phyloP scores from a whole-genome alignment of 2,888 invertebrate species.

The Malacosoma neustria region DNA sequence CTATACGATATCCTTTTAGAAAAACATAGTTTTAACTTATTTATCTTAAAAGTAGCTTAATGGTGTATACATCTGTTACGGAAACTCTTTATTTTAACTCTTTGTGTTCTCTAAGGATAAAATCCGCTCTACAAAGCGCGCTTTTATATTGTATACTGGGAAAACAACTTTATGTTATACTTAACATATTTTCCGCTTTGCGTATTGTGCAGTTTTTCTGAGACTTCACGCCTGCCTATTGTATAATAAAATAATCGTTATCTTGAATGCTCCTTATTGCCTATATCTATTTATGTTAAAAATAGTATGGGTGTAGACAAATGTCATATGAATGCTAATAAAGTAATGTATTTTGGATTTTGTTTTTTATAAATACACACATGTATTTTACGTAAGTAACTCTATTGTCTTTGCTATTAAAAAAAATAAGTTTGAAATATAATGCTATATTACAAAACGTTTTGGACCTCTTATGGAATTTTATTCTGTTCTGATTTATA shows the following conservation, averaged over 20 bases:
- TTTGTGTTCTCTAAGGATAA: too few relatives aligned
- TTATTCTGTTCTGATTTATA: too few relatives aligned
- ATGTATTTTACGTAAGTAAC: too few relatives aligned
- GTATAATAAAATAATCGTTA: constrained; percentile 19
- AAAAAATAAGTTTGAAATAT: too few relatives aligned
- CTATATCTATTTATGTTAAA: constrained; percentile 8
- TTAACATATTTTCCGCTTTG: constrained; percentile 22
- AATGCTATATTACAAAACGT: too few relatives aligned
- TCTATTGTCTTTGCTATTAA: too few relatives aligned
- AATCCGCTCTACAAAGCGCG: not conserved
- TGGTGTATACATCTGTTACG: too few relatives aligned
- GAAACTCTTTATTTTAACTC: too few relatives aligned
- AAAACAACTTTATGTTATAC: constrained; percentile 18
- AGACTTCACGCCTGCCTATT: constrained; percentile 15
- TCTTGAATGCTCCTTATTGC: constrained; percentile 11
- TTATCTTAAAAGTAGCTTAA: constrained; percentile 10
- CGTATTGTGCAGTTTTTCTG: constrained; percentile 13
- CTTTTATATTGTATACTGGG: constrained; percentile 2
- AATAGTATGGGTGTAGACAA: constrained; percentile 6
- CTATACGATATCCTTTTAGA: too few relatives aligned
- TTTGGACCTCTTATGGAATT: too few relatives aligned
- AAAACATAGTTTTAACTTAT: constrained; percentile 2
- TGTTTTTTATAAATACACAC: too few relatives aligned
- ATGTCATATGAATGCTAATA: not conserved
- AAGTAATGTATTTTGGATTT: too few relatives aligned